Base-by-base conservation (phyloP, 2,113 vertebrate species). In the Oncorhynchus gorbuscha region DNA sequence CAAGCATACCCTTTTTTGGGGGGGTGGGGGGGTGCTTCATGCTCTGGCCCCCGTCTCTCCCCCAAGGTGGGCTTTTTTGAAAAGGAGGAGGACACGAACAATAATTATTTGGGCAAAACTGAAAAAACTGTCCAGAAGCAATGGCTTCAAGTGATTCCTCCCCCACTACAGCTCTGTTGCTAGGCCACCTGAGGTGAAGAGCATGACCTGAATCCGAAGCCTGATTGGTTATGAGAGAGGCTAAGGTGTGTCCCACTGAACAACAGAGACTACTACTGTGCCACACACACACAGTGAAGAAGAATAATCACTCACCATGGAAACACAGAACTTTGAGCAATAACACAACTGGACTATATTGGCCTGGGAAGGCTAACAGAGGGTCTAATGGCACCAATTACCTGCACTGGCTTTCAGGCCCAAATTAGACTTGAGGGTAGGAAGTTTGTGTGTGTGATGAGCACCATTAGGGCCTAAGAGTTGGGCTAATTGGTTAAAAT, bases 211-310 rank as follows among this genome's bases (percentile, higher is more conserved):
- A 87, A 87, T 88, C 78, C 69, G 69, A 80, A 87, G 76, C 67
- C 49, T 75, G 84, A 89, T 82, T 88, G 85, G 84, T 61, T 76
- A 59, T 76, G 45, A 75, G 69, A 32, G 72, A 78, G 86, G 84
- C 88, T 91, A 88, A 91, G 88, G 89, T 90, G 89, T 85, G 77
- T 88, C 80, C 67, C 49, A 78, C 30, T 81, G 81, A 90, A 83
- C 71, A 83, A 74, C 69, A 35, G 5, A 35, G 32, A 35, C 32
- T 35, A 35, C 32, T 35, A 35, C 75, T 77, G 74, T 45, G 69
- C 72, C 66, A 74, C 81, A 61, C 73, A 70, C n/a, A 32, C 12
- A 58, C 13, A 45, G 32, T 35, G 0, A 35, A 35, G 32, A 35
- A 35, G 5, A 35, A 6, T 1, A 5, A 6, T 35, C 32, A 35